phyloP scores from a whole-genome alignment of 2,797 vertebrate genomes.

The Sebastes variabilis region DNA sequence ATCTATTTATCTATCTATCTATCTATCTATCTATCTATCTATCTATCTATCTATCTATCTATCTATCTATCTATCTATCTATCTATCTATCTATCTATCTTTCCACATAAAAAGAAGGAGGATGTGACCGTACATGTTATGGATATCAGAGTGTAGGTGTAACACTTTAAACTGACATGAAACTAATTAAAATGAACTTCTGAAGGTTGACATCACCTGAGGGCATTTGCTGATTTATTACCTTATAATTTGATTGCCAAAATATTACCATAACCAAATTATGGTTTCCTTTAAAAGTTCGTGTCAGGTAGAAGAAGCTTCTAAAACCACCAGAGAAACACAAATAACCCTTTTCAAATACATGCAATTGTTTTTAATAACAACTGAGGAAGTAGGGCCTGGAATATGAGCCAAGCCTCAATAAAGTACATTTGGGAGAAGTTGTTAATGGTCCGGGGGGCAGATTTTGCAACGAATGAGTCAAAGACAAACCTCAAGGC shows the following conservation, averaged over 20 bases:
- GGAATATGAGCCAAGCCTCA: background rate
- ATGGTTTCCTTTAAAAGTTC: background rate
- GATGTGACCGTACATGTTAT: constrained; percentile 9
- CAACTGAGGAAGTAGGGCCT: background rate
- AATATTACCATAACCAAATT: background rate
- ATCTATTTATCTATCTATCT: no score
- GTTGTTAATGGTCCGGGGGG: no score
- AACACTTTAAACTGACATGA: background rate
- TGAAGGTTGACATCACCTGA: background rate
- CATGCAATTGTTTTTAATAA: background rate
- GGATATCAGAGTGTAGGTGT: background rate
- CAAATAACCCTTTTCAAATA: background rate
- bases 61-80: background rate
- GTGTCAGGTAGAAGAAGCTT: background rate
- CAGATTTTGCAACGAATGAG: background rate
- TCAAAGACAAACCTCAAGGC: background rate
- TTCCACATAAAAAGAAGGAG: background rate
- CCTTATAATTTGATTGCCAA: background rate
- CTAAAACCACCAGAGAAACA: background rate
- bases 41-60: background rate
- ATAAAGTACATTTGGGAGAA: no score
- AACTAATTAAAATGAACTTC: constrained; percentile 2
- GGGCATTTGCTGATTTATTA: background rate
- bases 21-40: background rate
- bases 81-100: background rate